Evolutionary conservation across 2,888 invertebrate species (phyloP).

Genomic region (Melolontha melolontha): DNA sequence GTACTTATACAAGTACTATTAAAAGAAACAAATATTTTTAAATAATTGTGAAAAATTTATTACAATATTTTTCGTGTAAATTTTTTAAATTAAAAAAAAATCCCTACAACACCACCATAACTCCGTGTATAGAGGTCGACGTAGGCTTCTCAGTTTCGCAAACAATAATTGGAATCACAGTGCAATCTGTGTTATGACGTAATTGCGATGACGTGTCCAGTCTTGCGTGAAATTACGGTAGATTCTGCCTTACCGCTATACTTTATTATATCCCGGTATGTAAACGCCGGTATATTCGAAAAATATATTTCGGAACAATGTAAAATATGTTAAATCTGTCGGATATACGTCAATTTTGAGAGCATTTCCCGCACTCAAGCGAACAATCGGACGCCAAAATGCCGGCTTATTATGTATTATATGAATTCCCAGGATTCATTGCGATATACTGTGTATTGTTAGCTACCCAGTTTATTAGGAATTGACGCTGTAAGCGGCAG

Average conservation of each 20-base stretch:
- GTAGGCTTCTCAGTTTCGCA: background rate
- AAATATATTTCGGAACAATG: background rate
- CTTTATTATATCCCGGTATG: background rate
- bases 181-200: conserved; percentile 44
- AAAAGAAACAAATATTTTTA: too few species aligned
- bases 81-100: too few species aligned
- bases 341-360: conserved; percentile 31
- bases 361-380: background rate
- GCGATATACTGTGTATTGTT: background rate
- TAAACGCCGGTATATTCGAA: too few species aligned
- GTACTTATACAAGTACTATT: too few species aligned
- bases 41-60: too few species aligned
- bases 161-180: background rate
- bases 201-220: conserved; percentile 45
- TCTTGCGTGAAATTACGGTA: conserved; percentile 42
- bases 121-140: too few species aligned
- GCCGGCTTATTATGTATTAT: conserved; percentile 9
- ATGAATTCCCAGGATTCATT: background rate
- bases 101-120: background rate
- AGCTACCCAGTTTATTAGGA: background rate
- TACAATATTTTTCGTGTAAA: too few species aligned
- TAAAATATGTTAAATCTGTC: conserved; percentile 15
- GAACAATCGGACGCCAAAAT: conserved; percentile 7
- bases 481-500: background rate
- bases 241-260: background rate